Percentiles rank a stretch among this genome's conserved stretches.
Evolutionary conservation across 2,797 vertebrate genomes (phyloP).

Genomic region (Channallabes apus): DNA sequence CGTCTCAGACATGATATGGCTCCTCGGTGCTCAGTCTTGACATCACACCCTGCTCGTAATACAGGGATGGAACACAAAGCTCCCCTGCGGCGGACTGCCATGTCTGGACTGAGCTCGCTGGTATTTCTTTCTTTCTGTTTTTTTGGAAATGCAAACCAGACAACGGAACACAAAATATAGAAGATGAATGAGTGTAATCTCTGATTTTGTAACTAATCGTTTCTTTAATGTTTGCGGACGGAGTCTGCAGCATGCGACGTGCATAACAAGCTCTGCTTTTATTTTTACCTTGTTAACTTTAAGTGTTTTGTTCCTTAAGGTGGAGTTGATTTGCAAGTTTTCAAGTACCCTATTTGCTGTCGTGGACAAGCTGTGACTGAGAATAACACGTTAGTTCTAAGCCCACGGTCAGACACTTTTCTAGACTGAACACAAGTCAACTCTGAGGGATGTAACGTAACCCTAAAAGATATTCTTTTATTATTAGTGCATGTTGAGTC

Average conservation of each 20-base stretch:
- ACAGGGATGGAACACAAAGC: conserved; percentile 40
- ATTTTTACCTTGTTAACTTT: no score
- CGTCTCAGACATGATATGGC: conserved; percentile 40
- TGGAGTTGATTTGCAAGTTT: neutral
- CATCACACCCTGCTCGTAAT: conserved; percentile 43
- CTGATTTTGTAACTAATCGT: neutral
- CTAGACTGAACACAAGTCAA: neutral
- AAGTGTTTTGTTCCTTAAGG: neutral
- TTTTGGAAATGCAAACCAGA: neutral
- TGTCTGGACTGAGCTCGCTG: conserved; percentile 24
- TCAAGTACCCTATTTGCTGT: no score
- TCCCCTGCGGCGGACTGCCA: conserved; percentile 30
- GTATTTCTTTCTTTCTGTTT: neutral
- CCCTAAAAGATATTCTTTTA: neutral
- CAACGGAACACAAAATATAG: neutral
- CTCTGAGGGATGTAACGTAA: neutral
- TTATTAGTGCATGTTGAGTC: neutral
- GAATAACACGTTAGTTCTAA: neutral
- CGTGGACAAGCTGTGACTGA: no score
- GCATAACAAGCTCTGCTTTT: neutral
- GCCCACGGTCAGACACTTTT: neutral
- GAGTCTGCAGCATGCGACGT: neutral
- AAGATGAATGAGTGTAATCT: neutral
- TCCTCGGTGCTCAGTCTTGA: conserved; percentile 39
- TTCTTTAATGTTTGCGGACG: neutral